Evolutionary conservation across 1,140 invertebrate genomes (phyloP).

Genomic region (Cylas formicarius): DNA sequence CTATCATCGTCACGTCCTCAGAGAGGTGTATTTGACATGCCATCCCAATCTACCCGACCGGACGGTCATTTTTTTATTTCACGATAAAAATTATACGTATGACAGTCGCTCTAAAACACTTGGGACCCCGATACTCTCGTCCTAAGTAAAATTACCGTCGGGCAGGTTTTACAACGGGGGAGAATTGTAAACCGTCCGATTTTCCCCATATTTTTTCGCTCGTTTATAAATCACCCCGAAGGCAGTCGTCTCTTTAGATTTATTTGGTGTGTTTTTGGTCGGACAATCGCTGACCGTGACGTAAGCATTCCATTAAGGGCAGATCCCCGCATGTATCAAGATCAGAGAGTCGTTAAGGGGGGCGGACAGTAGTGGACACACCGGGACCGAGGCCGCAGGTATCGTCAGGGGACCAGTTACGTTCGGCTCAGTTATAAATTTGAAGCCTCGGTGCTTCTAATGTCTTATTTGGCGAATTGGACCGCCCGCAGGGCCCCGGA

Average conservation of each 20-base stretch:
- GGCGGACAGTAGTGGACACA: constrained; percentile 20
- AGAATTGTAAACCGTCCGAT: constrained; percentile 20
- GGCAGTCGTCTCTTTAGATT: constrained; percentile 27
- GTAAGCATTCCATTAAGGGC: constrained; percentile 38
- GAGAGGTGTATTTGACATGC: too few relatives aligned
- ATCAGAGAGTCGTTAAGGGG: constrained; percentile 27
- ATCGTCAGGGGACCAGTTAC: constrained; percentile 37
- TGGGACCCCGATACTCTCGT: too few relatives aligned
- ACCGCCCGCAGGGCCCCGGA: constrained; percentile 10
- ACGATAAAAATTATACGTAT: too few relatives aligned
- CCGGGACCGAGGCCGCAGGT: constrained; percentile 29
- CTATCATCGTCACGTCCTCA: too few relatives aligned
- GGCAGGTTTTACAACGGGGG: constrained; percentile 8
- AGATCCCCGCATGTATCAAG: constrained; percentile 38
- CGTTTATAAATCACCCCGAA: constrained; percentile 24
- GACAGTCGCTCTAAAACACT: too few relatives aligned
- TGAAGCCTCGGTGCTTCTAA: too few relatives aligned
- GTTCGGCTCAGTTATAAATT: constrained; percentile 33
- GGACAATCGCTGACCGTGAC: constrained; percentile 35
- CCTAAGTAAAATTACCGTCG: too few relatives aligned
- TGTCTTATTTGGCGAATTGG: constrained; percentile 14
- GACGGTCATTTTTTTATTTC: too few relatives aligned
- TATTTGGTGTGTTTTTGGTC: constrained; percentile 29
- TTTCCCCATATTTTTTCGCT: constrained; percentile 20
- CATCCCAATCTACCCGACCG: too few relatives aligned